Evolutionary conservation across 1,140 invertebrate species (phyloP).

Genomic region (Anthonomus grandis): DNA sequence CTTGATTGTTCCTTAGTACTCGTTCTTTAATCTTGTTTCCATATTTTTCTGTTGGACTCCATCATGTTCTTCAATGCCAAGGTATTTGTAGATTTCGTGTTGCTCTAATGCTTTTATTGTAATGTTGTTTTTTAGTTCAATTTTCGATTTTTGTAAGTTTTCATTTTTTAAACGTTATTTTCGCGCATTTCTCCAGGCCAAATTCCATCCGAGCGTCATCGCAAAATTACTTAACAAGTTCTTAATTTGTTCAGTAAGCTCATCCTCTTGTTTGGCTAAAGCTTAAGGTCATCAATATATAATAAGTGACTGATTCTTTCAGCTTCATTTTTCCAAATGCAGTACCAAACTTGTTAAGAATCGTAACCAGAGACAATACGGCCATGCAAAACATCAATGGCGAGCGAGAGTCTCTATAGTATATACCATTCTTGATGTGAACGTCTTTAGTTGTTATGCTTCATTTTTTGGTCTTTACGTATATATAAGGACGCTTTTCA

Average conservation of each 20-base stretch:
- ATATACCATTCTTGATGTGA: slow-evolving; percentile 1
- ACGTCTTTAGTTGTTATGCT: neutral
- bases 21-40: neutral
- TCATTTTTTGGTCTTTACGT: neutral
- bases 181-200: neutral
- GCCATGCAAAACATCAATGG: neutral
- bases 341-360: neutral
- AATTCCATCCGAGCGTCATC: neutral
- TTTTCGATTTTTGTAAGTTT: too few relatives aligned
- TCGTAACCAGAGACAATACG: neutral
- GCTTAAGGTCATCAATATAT: slow-evolving; percentile 3
- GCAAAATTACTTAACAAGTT: neutral
- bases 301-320: neutral
- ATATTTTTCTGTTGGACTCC: neutral
- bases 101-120: neutral
- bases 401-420: neutral
- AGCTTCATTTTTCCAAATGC: neutral
- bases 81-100: neutral
- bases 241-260: neutral
- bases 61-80: neutral
- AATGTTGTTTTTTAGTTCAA: neutral
- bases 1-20: too few relatives aligned
- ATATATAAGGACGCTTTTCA: neutral
- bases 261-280: neutral
- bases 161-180: neutral